Evolutionary conservation across 2,888 invertebrate genomes (phyloP), one percentile per base, ranked within the genome.

Genomic region (Pyrrhosoma nymphula): DNA sequence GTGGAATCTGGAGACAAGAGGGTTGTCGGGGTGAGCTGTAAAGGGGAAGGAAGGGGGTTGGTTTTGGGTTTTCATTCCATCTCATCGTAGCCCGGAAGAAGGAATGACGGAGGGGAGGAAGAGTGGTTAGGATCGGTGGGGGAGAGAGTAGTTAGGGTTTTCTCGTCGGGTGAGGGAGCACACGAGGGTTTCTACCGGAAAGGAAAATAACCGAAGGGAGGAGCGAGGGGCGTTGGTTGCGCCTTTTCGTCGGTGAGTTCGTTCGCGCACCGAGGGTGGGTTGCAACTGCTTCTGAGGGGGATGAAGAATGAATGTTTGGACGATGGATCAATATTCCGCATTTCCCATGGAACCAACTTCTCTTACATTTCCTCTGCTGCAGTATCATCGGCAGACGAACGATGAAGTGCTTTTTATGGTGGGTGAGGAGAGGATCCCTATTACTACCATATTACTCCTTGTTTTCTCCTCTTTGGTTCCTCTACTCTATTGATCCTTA

Each of bases 61-160:
- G 82, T 30, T 82, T 16, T 30, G 26, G 39, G 60, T 60, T 91
- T 69, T 91, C 91, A 91, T 91, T 60, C 91, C 91, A 35, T 91
- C 91, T 91, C 91, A 91, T 91, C 91, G 39, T 39, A 26, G 63
- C 63, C 91, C 91, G 91, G 56, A 89, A 89, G 47, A 55, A 56
- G 6, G 10, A 39, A 26, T 18, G 39, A n/a, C 23, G 2, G 47
- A 35, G 39, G 16, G 18, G 47, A 20, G 4, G 39, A 35, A 12
- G 47, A n/a, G 12, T 26, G 14, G 47, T 47, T 26, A 26, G 55
- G 89, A 55, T 55, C 47, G 55, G 55, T 89, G 10, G 20, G 30
- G 75, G 75, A 30, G n/a, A 30, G 75, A 30, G 10, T 75, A 75
- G 75, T 18, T n/a, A 0, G 75, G 75, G 12, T 75, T 30, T 75